Conservation (phyloP, 2,797 vertebrate genomes). For the Neomorphus geoffroyi region DNA sequence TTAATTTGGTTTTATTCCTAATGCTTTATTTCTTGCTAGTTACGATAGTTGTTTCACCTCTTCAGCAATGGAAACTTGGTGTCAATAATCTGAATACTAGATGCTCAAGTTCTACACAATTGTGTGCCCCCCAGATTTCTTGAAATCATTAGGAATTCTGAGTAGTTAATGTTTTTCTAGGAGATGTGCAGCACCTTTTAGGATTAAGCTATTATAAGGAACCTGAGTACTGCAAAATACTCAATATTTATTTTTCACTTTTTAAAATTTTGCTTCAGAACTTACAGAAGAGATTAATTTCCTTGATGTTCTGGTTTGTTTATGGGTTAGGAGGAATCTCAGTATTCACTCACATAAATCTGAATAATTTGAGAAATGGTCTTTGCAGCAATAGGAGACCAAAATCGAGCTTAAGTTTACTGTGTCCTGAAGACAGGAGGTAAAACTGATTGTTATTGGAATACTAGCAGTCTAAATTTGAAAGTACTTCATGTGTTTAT, state of each 20-base stretch:
- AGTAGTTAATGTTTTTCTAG: background rate
- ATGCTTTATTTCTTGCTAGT: background rate
- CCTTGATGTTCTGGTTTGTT: background rate
- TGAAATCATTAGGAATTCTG: background rate
- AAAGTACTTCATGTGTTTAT: background rate
- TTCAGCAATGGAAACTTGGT: fast-evolving
- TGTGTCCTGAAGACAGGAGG: background rate
- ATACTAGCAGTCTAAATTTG: background rate
- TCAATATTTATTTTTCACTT: background rate
- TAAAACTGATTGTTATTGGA: background rate
- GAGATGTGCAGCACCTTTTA: background rate
- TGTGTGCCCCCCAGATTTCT: background rate
- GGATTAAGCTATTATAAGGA: background rate
- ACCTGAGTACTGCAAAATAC: background rate
- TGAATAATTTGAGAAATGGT: background rate
- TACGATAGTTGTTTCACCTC: background rate
- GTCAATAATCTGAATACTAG: background rate
- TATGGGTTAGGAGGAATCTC: background rate
- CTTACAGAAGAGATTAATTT: background rate
- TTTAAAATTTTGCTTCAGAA: background rate
- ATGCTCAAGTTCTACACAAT: background rate
- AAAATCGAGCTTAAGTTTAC: background rate
- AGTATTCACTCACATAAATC: background rate
- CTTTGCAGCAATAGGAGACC: background rate
- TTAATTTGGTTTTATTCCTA: background rate